These are phyloP conservation scores for Tryphoninae sp. DNA, from an alignment of 2,888 invertebrate species.

Conservation along the genomic window DNA sequence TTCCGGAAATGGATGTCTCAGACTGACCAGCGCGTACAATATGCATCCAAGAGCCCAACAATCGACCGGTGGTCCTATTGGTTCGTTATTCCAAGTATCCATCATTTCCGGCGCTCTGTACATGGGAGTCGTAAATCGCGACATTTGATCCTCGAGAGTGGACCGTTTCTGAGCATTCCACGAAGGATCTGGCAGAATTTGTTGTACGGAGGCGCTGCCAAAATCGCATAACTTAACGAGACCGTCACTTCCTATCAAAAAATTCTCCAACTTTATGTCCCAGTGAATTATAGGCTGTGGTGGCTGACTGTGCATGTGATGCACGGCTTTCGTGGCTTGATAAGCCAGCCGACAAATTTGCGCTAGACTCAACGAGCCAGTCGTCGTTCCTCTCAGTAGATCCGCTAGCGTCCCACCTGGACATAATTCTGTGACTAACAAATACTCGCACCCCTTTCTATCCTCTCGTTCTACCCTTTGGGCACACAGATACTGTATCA, in stretches of 20 bases:
- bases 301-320: slow-evolving; percentile 95
- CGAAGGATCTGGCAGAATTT: slow-evolving; percentile 90
- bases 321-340: slow-evolving; percentile 94
- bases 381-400: slow-evolving; percentile 71
- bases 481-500: slow-evolving; percentile 94
- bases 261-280: slow-evolving; percentile 98
- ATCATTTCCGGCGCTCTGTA: slow-evolving; percentile 99
- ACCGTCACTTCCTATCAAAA: slow-evolving; percentile 93
- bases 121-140: slow-evolving; percentile 94
- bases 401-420: slow-evolving; percentile 85
- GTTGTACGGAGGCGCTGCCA: slow-evolving; percentile 95
- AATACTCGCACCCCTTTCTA: slow-evolving; percentile 86
- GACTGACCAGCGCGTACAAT: slow-evolving; percentile 94
- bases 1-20: slow-evolving; percentile 98
- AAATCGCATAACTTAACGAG: slow-evolving; percentile 97
- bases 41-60: slow-evolving; percentile 99
- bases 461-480: slow-evolving; percentile 79
- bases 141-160: slow-evolving; percentile 95
- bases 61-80: slow-evolving; percentile 95
- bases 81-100: slow-evolving; percentile 97
- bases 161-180: slow-evolving; percentile 97
- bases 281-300: slow-evolving; percentile 95
- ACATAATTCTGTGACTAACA: slow-evolving; percentile 96
- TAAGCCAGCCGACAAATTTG: slow-evolving; percentile 93
- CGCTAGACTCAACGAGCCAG: slow-evolving; percentile 84